Evolutionary conservation across 2,113 vertebrate species (phyloP), one percentile per base, ranked within the genome.

Genomic region (Ondatra zibethicus): DNA sequence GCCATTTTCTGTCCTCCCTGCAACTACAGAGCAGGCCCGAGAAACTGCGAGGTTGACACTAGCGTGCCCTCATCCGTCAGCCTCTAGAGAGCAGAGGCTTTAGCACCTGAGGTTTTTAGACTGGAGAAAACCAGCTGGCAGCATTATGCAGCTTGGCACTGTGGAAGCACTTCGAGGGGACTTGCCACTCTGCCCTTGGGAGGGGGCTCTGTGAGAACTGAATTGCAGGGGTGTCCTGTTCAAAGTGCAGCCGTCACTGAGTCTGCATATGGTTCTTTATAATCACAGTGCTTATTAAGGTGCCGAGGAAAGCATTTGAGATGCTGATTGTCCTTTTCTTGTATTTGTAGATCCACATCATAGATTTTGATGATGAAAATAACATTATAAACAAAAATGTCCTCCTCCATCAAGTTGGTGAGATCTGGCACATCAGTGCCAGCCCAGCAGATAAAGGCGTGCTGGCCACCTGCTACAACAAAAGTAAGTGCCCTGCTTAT

Each of bases 311-410:
- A 94, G 68, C 63, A 80, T 82, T 47, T 81, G 82, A 96, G 95
- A 91, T 31, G 9, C 80, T 98, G 77, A 98, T 76, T 3, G 91
- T 94, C 95, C 58, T 98, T 92, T 95, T 96, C 87, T 97, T 98
- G 47, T 98, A 82, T 98, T 98, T 99, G 80, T 98, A 99, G 99
- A 99, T 99, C 97, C 99, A 99, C 98, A 99, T 99, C 98, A 99
- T 99, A 98, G 99, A 99, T 98, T 99, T 99, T 98, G 99, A 99
- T 98, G 99, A 99, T 98, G 99, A 99, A 98, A 99, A 99, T 98
- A 99, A 99, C 98, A 99, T 99, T 97, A 99, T 99, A 98, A 99
- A 99, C 98, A 99, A 99, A 98, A 99, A 99, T 6, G 99, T 99
- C 97, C 99, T 99, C 70, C 99, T 99, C 95, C 99, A 99, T 98